Conservation (phyloP, 2,113 vertebrate species). For the Otolemur garnettii region DNA sequence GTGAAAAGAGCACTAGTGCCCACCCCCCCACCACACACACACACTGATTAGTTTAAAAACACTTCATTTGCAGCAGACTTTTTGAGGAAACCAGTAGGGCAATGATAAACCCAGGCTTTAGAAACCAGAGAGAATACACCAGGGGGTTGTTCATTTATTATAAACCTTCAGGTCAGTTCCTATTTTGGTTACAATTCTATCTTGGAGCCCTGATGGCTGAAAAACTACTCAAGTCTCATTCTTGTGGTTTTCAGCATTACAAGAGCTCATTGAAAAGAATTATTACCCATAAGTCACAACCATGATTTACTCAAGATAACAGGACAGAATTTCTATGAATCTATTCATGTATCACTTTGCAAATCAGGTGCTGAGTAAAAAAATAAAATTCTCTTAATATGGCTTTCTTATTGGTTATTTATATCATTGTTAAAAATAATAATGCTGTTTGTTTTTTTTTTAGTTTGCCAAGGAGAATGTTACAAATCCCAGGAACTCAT, state of each 20-base stretch:
- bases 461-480: background rate
- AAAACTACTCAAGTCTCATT: constrained; percentile 34
- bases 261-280: constrained; percentile 51
- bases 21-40: background rate
- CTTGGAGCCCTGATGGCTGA: constrained; percentile 33
- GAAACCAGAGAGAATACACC: background rate
- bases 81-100: background rate
- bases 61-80: background rate
- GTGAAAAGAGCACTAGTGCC: background rate
- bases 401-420: background rate
- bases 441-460: background rate
- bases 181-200: constrained; percentile 56
- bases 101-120: background rate
- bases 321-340: constrained; percentile 47
- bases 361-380: background rate
- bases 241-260: constrained; percentile 60
- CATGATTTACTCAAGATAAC: constrained; percentile 62
- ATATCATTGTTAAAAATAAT: constrained; percentile 40
- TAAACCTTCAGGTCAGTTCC: constrained; percentile 48
- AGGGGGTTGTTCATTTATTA: constrained; percentile 32
- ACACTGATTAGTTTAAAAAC: background rate
- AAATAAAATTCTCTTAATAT: background rate
- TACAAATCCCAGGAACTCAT: background rate
- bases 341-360: background rate
- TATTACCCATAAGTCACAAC: background rate